phyloP scores from a whole-genome alignment of 2,113 vertebrate genomes.

The Crotophaga sulcirostris region DNA sequence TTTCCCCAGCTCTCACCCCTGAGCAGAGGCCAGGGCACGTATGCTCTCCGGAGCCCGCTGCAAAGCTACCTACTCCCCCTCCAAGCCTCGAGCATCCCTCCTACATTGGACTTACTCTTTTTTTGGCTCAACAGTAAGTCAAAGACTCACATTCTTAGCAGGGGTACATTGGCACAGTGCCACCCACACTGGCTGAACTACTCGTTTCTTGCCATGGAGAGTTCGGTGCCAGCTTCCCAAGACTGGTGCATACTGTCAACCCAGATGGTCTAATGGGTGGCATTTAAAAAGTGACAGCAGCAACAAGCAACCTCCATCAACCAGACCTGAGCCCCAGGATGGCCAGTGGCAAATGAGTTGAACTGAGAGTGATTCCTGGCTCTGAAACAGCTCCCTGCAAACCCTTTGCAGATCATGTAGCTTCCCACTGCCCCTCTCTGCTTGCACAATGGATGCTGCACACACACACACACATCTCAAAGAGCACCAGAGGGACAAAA shows the following conservation, averaged over 20 bases:
- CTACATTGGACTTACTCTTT: not conserved
- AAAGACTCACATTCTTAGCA: not conserved
- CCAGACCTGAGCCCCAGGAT: not conserved
- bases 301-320: not conserved
- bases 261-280: conserved; percentile 20
- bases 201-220: not conserved
- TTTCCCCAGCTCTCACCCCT: not conserved
- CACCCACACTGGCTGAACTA: not conserved
- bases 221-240: not conserved
- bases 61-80: not conserved
- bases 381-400: fast-evolving
- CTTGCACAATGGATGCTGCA: not conserved
- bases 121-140: not conserved
- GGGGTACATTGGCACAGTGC: not conserved
- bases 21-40: not conserved
- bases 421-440: not conserved
- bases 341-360: not conserved
- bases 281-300: conserved; percentile 25
- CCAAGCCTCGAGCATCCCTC: not conserved
- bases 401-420: not conserved
- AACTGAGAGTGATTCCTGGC: not conserved
- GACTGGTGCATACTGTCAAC: not conserved
- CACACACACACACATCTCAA: not conserved
- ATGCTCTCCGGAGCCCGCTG: not conserved
- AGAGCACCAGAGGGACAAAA: not conserved